Base-by-base conservation (phyloP, 1,140 invertebrate species). In the Leptopilina clavipes region DNA sequence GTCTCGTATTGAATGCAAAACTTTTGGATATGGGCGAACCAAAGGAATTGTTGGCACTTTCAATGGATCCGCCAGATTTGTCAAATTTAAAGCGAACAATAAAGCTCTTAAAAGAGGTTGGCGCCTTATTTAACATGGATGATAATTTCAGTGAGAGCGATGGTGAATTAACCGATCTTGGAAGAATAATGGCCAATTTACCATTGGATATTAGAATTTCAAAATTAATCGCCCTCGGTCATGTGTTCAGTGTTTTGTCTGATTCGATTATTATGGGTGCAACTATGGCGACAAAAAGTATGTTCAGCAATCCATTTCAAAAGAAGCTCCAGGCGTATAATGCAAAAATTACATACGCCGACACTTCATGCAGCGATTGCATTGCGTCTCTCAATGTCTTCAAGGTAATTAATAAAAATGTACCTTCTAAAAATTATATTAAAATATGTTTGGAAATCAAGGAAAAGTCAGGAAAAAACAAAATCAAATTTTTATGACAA, bases 261-360 rank as follows among this genome's bases (percentile, higher is more conserved):
- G 97, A 98, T 78, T 91, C 94, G 10, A 93, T 99, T 43, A 95
- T 98, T 72, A 98, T 99, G 86, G 97, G 96, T 79, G 95, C 96
- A 76, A 94, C 95, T 9, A 92, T 98, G 89, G 94, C 94, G 1
- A 91, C 96, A 1, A 97, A 95, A 82, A 95, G 94, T 83, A 91
- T 98, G 52, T 98, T 97, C 86, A 93, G 92, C 45, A 93, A 91
- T 75, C 94, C 94, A 0, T 97, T 95, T 86, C 89, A 93, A 76
- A 92, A 94, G 77, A 90, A 93, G 72, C 84, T 97, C 8, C 92
- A 94, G 65, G 92, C 95, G 0, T 98, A 95, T 88, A 93, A 93
- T 84, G 94, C 93, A 14, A 97, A 96, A 85, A 89, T 97, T 2
- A 89, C 92, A 0, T 98, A 96, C 95, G 93, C 96, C 0, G 93